phyloP scores from a whole-genome alignment of 2,888 invertebrate genomes.

The Macrosiphum euphorbiae region DNA sequence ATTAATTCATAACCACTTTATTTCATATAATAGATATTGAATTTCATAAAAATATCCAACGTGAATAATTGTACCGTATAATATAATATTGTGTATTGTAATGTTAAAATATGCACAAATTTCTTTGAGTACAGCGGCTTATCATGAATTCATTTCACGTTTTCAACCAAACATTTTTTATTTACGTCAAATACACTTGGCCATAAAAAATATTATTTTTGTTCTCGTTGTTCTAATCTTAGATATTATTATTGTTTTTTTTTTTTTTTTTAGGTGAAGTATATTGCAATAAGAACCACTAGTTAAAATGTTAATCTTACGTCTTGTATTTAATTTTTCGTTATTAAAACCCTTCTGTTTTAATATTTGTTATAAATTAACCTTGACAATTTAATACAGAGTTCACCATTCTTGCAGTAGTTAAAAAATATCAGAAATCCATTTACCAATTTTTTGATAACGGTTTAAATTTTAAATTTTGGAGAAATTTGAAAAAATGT shows the following conservation, averaged over 20 bases:
- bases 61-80: neutral
- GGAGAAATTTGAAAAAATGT: neutral
- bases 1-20: conserved; percentile 20
- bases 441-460: neutral
- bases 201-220: neutral
- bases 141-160: neutral
- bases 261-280: neutral
- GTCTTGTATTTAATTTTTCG: neutral
- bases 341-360: too few species aligned
- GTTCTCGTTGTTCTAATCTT: neutral
- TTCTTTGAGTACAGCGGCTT: neutral
- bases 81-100: neutral
- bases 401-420: too few species aligned
- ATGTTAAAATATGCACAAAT: neutral
- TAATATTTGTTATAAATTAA: too few species aligned
- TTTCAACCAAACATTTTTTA: neutral
- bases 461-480: neutral
- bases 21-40: neutral
- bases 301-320: neutral
- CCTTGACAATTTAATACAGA: neutral
- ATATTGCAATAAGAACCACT: neutral
- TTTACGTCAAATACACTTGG: neutral
- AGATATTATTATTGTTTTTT: neutral
- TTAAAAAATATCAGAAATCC: too few species aligned
- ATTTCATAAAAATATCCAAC: neutral